phyloP scores from a whole-genome alignment of 2,113 vertebrate genomes.

The Malurus alboscapulatus region DNA sequence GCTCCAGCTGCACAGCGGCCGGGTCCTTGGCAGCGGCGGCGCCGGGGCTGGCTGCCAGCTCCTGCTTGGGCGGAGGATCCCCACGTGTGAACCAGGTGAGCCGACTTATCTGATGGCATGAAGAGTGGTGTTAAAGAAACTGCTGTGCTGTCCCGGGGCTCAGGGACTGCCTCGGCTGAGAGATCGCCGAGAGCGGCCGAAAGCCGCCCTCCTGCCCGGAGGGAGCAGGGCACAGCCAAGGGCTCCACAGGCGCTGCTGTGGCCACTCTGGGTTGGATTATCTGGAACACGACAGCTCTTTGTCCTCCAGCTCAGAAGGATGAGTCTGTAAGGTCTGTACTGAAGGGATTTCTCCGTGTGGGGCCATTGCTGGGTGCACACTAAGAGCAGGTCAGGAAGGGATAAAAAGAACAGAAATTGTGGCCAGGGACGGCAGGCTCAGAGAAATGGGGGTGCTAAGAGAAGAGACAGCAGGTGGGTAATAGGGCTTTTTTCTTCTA shows the following conservation, averaged over 20 bases:
- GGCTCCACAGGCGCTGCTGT: neutral
- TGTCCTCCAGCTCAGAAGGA: fast-evolving
- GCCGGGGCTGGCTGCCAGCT: constrained; percentile 5
- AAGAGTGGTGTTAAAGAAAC: neutral
- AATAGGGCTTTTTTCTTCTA: neutral
- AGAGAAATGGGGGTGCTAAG: neutral
- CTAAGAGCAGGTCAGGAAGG: neutral
- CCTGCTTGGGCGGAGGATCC: constrained; percentile 53
- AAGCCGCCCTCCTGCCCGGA: neutral
- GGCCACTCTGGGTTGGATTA: neutral
- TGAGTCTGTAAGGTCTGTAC: fast-evolving
- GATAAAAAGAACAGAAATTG: neutral
- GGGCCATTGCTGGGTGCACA: neutral
- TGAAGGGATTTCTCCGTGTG: neutral
- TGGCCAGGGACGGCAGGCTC: neutral
- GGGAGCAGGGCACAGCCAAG: neutral
- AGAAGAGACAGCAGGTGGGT: neutral
- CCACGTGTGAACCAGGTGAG: constrained; percentile 92
- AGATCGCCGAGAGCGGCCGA: neutral
- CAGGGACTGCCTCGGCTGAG: neutral
- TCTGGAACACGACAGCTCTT: fast-evolving
- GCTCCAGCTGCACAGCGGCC: constrained; percentile 39
- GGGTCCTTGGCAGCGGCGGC: neutral
- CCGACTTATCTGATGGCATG: constrained; percentile 76
- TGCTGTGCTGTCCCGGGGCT: neutral